These are phyloP conservation scores for Zosterops borbonicus DNA, from an alignment of 2,113 vertebrate species.

Conservation along the genomic window DNA sequence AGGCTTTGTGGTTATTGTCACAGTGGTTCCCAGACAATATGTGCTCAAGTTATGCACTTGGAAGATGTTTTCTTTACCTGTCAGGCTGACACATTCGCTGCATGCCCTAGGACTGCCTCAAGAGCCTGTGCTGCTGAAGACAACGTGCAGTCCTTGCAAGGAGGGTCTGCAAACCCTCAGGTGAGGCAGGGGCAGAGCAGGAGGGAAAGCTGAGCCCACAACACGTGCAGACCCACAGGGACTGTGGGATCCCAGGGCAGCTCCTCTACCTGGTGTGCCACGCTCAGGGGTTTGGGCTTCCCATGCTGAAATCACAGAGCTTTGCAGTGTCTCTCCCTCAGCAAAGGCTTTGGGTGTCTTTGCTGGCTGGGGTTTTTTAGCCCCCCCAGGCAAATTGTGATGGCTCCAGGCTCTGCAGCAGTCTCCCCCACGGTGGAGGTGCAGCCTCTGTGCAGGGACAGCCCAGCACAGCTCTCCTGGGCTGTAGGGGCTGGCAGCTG, in stretches of 20 bases:
- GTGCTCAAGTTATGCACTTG: neutral
- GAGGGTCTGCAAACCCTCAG: neutral
- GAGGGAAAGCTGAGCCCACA: neutral
- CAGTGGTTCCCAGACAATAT: neutral
- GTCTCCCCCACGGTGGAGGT: neutral
- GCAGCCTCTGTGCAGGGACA: neutral
- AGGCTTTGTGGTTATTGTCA: slow-evolving; percentile 8
- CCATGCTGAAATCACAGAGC: neutral
- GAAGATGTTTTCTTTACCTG: neutral
- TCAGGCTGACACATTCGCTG: neutral
- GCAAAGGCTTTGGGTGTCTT: neutral
- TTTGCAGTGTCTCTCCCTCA: neutral
- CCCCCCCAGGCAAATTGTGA: neutral
- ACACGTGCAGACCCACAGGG: fast-evolving
- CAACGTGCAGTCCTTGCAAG: neutral
- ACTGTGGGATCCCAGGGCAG: neutral
- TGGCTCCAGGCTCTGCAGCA: neutral
- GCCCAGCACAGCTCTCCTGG: neutral
- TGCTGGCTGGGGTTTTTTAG: neutral
- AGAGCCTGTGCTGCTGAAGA: neutral
- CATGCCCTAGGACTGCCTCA: neutral
- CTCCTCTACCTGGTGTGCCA: neutral
- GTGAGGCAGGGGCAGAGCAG: neutral
- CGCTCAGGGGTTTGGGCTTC: neutral
- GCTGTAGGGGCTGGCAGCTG: neutral